A percentile compares a stretch with the other conserved stretches of the same genome.
Conservation (phyloP, 2,888 invertebrate genomes). For the Trissolcus japonicus region DNA sequence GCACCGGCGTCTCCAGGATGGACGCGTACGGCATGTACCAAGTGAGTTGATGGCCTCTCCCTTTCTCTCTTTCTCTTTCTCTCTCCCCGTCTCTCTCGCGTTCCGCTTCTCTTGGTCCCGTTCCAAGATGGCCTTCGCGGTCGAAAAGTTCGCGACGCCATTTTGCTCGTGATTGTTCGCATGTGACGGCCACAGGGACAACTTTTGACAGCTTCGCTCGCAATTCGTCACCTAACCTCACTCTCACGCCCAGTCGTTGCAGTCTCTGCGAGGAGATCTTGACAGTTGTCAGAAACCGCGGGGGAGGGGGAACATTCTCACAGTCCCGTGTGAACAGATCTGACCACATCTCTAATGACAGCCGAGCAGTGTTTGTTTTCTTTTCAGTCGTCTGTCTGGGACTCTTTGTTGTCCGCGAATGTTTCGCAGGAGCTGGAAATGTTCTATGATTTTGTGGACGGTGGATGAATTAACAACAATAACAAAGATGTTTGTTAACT, state of each 20-base stretch:
- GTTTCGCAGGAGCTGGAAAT: no score
- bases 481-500: no score
- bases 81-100: constrained; percentile 2
- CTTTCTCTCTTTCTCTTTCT: constrained; percentile 13
- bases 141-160: constrained; percentile 45
- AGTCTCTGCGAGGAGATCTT: not conserved
- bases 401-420: no score
- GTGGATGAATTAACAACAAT: no score
- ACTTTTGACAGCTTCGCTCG: constrained; percentile 18
- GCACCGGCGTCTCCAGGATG: constrained; percentile 64
- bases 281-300: not conserved
- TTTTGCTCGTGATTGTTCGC: constrained; percentile 42
- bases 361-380: not conserved
- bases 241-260: not conserved
- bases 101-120: constrained; percentile 30
- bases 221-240: constrained; percentile 2
- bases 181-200: not conserved
- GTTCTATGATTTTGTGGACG: no score
- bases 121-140: constrained; percentile 59
- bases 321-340: not conserved
- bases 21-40: constrained; percentile 75
- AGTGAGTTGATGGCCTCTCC: constrained; percentile 67
- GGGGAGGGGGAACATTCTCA: not conserved
- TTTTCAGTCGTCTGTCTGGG: not conserved
- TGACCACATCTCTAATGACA: not conserved